These are phyloP conservation scores for Rhamnusium bicolor DNA, from an alignment of 2,888 invertebrate species.

Conservation along the genomic window DNA sequence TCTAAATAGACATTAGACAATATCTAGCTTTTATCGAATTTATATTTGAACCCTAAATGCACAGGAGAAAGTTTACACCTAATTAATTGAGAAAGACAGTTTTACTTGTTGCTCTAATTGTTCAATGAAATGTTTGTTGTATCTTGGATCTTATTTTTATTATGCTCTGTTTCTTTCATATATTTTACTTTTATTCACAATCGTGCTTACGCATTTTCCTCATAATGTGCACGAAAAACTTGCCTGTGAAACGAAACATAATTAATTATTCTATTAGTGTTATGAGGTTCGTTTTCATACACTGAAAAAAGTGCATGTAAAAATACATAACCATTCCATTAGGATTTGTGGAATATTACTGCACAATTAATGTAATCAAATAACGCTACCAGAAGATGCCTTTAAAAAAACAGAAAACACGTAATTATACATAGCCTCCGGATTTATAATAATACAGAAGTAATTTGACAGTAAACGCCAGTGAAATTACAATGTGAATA, in stretches of 20 bases:
- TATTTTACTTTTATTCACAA: conserved; percentile 18
- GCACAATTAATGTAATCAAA: too few species aligned
- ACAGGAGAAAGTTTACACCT: conserved; percentile 23
- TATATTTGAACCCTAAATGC: background rate
- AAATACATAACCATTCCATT: too few species aligned
- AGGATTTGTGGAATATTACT: too few species aligned
- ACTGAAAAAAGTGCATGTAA: too few species aligned
- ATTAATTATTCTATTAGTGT: background rate
- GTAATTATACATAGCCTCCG: too few species aligned
- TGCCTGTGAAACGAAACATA: background rate
- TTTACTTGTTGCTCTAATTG: conserved; percentile 31
- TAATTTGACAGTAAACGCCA: too few species aligned
- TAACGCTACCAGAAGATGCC: too few species aligned
- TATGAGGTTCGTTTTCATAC: background rate
- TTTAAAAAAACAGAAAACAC: too few species aligned
- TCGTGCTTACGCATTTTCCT: conserved; percentile 5
- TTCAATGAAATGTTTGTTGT: conserved; percentile 23
- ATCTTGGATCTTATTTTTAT: conserved; percentile 5
- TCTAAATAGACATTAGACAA: too few species aligned
- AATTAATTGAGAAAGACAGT: conserved; percentile 22
- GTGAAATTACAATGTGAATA: too few species aligned
- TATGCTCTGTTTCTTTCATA: conserved; percentile 22
- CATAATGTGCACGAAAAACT: background rate
- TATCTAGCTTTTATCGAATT: background rate
- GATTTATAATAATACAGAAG: too few species aligned